Percentiles rank a stretch among this genome's conserved stretches.
These are phyloP conservation scores for Melieria picta DNA, from an alignment of 2,888 invertebrate species.

Conservation along the genomic window DNA sequence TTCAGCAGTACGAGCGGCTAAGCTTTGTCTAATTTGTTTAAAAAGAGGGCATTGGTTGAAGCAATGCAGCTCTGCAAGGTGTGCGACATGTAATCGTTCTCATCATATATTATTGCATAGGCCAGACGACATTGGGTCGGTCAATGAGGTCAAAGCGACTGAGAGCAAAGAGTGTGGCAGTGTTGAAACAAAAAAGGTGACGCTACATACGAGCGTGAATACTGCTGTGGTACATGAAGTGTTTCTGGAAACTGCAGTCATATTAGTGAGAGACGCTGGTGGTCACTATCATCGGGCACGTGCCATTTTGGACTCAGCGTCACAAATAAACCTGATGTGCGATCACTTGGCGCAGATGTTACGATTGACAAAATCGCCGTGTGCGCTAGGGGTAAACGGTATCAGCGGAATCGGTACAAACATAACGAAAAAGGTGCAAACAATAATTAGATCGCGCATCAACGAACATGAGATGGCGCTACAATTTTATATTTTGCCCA, in stretches of 20 bases:
- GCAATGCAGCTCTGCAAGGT: too few relatives aligned
- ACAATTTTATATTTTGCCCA: too few relatives aligned
- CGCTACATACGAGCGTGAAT: not conserved
- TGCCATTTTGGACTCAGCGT: slow-evolving; percentile 35
- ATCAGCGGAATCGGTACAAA: too few relatives aligned
- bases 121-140: too few relatives aligned
- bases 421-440: not conserved
- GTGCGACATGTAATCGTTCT: not conserved
- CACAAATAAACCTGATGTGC: slow-evolving; percentile 35
- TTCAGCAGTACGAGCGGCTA: not conserved
- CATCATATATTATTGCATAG: slow-evolving; percentile 21
- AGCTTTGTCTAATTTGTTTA: slow-evolving; percentile 22
- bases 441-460: not conserved
- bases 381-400: not conserved
- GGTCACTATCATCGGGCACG: slow-evolving; percentile 29
- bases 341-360: slow-evolving; percentile 27
- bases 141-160: too few relatives aligned
- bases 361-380: not conserved
- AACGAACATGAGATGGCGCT: not conserved
- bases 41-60: too few relatives aligned
- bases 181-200: not conserved
- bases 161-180: not conserved
- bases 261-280: slow-evolving; percentile 12
- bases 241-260: not conserved
- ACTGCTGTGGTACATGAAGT: not conserved